Base-by-base conservation (phyloP, 2,797 vertebrate species). In the Nasua narica region DNA sequence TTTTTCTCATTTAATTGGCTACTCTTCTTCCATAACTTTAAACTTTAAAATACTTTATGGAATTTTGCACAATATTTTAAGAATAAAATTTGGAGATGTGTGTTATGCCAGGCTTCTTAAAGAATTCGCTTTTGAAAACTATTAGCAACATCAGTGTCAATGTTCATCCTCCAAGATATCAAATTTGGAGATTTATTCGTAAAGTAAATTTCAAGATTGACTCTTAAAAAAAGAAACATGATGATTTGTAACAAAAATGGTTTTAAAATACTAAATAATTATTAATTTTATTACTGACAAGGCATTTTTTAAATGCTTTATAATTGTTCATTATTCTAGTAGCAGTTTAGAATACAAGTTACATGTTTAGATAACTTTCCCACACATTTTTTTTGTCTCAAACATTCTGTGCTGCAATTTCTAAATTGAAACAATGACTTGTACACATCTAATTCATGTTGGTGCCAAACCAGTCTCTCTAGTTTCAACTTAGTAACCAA, bases 251-350 rank as follows among this genome's bases (percentile, higher is more conserved):
- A 93, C 19, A 94, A 88, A 89, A 81, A 48, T 69, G 69, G 56
- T 35, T 95, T 96, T 96, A 86, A 79, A 96, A 79, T 60, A 50
- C 74, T 96, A 85, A 23, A 18, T 96, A 87, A 81, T 95, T 70
- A 82, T 77, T 81, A 62, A 10, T 89, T 67, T 70, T 77, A 48
- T 91, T 91, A 70, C 72, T 88, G 19, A 67, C 14, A 91, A 77
- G 58, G 32, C 29, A 52, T 67, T 91, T 85, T 77, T 92, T 7
- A 81, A 70, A 32, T 58, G 15, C 40, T 90, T 90, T 87, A 4
- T 83, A 79, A 40, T 77, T 52, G 35, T 83, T 86, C 46, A 50
- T 87, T 65, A 43, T 94, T 58, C n/a, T 91, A 81, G 7, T 87
- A 50, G 40, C 4, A 86, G 3, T 92, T 92, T 94, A 40, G 25